These are phyloP conservation scores for Nanorana parkeri DNA, from an alignment of 2,113 vertebrate species.

Conservation along the genomic window DNA sequence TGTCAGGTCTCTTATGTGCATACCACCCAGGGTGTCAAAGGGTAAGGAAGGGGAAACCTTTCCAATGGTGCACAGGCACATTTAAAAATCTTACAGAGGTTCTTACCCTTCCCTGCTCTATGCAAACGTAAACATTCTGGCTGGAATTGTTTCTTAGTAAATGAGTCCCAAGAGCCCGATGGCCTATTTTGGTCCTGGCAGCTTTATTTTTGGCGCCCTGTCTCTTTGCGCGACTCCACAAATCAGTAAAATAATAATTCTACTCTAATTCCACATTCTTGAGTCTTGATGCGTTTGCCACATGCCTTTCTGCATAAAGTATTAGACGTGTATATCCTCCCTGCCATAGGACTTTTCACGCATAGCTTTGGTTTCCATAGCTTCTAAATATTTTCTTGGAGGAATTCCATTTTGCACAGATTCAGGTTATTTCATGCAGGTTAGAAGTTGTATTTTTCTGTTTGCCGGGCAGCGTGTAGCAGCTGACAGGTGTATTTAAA, in stretches of 20 bases:
- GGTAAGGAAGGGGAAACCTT: too few relatives aligned
- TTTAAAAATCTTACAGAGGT: too few relatives aligned
- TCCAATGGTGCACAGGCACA: too few relatives aligned
- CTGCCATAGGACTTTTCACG: not conserved
- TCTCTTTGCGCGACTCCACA: not conserved
- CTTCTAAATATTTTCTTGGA: constrained; percentile 37
- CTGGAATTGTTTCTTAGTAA: too few relatives aligned
- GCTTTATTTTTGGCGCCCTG: not conserved
- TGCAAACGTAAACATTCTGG: too few relatives aligned
- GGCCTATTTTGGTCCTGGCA: not conserved
- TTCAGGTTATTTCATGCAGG: too few relatives aligned
- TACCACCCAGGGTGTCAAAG: too few relatives aligned
- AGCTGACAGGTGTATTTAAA: too few relatives aligned
- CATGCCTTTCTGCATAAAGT: not conserved
- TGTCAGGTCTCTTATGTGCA: too few relatives aligned
- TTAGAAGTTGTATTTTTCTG: too few relatives aligned
- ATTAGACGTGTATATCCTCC: not conserved
- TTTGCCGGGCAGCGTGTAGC: too few relatives aligned
- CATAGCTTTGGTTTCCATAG: constrained; percentile 2
- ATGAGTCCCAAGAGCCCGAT: not conserved
- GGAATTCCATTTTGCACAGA: not conserved
- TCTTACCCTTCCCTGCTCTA: too few relatives aligned
- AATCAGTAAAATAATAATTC: not conserved
- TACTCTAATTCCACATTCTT: not conserved
- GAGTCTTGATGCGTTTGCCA: constrained; percentile 12